These are phyloP conservation scores for Stenopsyche tienmushanensis DNA, from an alignment of 1,140 invertebrate species.

Conservation along the genomic window DNA sequence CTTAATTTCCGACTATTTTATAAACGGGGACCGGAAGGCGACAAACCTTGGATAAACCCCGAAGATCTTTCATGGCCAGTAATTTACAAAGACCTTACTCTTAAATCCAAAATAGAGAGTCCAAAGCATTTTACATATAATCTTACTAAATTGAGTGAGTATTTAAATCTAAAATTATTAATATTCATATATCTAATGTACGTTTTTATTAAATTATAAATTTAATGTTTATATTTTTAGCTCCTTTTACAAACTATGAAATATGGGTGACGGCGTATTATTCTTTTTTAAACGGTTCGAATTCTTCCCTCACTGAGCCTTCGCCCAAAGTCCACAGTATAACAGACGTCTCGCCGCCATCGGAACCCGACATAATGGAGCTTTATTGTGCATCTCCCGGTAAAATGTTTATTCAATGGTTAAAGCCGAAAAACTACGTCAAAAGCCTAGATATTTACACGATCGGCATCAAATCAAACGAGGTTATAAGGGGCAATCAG, in stretches of 20 bases:
- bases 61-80: too few relatives aligned
- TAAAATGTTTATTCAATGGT: constrained; percentile 79
- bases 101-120: too few relatives aligned
- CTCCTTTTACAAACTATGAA: constrained; percentile 79
- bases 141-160: constrained; percentile 32
- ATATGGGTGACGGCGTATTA: constrained; percentile 78
- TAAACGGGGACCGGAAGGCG: constrained; percentile 46
- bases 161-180: neutral
- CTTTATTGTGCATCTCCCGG: constrained; percentile 70
- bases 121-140: too few relatives aligned
- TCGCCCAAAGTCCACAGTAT: constrained; percentile 71
- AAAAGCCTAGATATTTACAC: constrained; percentile 79
- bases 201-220: neutral
- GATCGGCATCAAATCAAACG: constrained; percentile 58
- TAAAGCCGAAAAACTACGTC: constrained; percentile 69
- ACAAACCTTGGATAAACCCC: constrained; percentile 16
- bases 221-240: constrained; percentile 55
- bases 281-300: constrained; percentile 44
- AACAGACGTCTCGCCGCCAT: constrained; percentile 81
- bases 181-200: neutral
- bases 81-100: too few relatives aligned
- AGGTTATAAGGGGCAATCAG: constrained; percentile 45
- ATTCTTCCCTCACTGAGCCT: constrained; percentile 45
- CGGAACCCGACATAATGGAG: constrained; percentile 76
- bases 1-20: constrained; percentile 53